These are phyloP conservation scores for Peromyscus californicus DNA, from an alignment of 2,113 vertebrate species.

Conservation along the genomic window DNA sequence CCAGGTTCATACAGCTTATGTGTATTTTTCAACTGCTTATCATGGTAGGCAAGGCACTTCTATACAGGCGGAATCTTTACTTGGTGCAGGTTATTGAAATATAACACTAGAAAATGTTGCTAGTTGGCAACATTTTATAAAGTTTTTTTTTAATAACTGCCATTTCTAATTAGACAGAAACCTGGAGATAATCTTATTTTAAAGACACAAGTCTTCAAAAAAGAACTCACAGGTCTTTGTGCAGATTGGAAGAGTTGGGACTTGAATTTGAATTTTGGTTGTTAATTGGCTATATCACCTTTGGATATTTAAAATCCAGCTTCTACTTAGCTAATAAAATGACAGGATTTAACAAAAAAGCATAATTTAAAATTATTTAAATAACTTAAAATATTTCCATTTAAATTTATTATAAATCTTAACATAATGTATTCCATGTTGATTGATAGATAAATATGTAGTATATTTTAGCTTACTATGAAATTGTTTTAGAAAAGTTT, in stretches of 20 bases:
- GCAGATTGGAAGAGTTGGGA: background rate
- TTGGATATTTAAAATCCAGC: background rate
- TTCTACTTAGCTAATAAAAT: background rate
- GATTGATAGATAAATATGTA: background rate
- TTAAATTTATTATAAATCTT: background rate
- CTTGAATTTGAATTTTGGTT: conserved; percentile 26
- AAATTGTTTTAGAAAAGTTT: conserved; percentile 24
- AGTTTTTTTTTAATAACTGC: conserved; percentile 44
- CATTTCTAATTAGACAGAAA: conserved; percentile 59
- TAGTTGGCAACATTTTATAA: conserved; percentile 43
- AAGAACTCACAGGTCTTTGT: background rate
- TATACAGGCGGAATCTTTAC: conserved; percentile 68
- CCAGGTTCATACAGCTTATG: conserved; percentile 83
- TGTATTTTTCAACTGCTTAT: conserved; percentile 85
- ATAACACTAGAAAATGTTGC: conserved; percentile 56
- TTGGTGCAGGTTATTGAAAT: conserved; percentile 66
- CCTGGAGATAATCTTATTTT: conserved; percentile 31
- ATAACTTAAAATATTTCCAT: background rate
- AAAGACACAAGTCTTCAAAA: conserved; percentile 49
- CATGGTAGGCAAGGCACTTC: conserved; percentile 79
- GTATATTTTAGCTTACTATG: background rate
- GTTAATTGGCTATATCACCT: background rate
- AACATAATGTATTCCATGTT: background rate
- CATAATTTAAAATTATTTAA: background rate
- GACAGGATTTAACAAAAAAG: background rate